These are phyloP conservation scores for Eutrigla gurnardus DNA, from an alignment of 2,797 vertebrate genomes.

Conservation along the genomic window DNA sequence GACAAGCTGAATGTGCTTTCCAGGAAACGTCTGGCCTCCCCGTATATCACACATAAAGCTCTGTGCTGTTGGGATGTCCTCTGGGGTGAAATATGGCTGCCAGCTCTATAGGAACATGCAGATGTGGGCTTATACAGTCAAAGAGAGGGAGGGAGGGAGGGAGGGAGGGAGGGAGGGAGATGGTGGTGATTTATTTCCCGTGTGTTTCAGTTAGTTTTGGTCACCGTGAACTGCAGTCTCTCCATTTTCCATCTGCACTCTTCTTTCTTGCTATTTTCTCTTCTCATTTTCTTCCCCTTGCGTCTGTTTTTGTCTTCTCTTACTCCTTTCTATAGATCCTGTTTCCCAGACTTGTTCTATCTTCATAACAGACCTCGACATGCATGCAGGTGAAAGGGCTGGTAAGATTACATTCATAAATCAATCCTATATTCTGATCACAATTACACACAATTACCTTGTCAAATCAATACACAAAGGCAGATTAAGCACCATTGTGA, in stretches of 20 bases:
- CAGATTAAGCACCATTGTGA: conserved; percentile 4
- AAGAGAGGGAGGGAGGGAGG: conserved; percentile 40
- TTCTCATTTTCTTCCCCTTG: conserved; percentile 33
- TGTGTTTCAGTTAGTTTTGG: conserved; percentile 77
- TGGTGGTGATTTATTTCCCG: conserved; percentile 78
- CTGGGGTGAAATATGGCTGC: conserved; percentile 74
- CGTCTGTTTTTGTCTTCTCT: conserved; percentile 4
- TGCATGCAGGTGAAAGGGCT: not conserved
- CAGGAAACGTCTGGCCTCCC: conserved; percentile 71
- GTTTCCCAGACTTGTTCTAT: conserved; percentile 1
- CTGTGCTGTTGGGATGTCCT: conserved; percentile 56
- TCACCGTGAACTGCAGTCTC: conserved; percentile 64
- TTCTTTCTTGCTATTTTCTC: conserved; percentile 32
- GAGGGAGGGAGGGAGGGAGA: conserved; percentile 42
- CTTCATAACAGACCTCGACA: conserved; percentile 18
- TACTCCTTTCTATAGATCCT: not conserved
- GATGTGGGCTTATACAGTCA: conserved; percentile 68
- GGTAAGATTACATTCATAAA: not conserved
- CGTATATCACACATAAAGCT: conserved; percentile 69
- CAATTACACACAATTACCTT: not conserved
- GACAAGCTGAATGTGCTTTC: conserved; percentile 69
- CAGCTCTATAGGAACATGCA: conserved; percentile 75
- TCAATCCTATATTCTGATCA: not conserved
- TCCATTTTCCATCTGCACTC: conserved; percentile 70
- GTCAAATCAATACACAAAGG: not conserved